Evolutionary conservation across 1,140 invertebrate species (phyloP), one percentile per base, ranked within the genome.

Genomic region (Drosophila nigrodunni): DNA sequence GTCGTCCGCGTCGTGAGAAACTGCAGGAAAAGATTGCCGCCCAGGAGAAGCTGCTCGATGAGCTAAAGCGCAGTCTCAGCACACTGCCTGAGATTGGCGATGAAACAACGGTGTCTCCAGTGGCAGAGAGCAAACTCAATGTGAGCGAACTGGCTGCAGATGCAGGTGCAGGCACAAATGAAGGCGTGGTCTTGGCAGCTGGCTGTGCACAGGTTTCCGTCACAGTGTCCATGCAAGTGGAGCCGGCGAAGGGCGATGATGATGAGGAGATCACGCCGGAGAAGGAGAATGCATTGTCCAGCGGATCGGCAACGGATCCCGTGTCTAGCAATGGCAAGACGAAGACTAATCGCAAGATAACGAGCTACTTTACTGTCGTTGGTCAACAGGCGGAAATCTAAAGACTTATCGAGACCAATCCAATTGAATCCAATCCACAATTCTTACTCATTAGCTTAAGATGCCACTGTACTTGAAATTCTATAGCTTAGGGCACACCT

Each of bases 281-380:
- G 50, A 90, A 90, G 74, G 86, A 90, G 71, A 90, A 90, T 39
- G 86, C 77, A 2, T 46, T 90, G 71, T 73, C 75, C 21, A 90
- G 76, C 35, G 65, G 60, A 18, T 66, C 30, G 7, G 25, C 65
- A 50, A 44, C 60, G 8, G 72, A 77, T 10, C 25, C 13, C n/a
- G 68, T 58, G 18, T 15, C 57, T 9, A 41, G 61, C 61, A 71
- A 34, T 49, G 78, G 80, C 47, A 89, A 89, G 52, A 54, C 82
- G 13, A 92, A 89, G 65, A 64, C 72, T 7, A 88, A 82, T 62
- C 81, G 90, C 35, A 92, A 92, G 72, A 89, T 92, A 8, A 80
- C 80, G 18, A 92, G 90, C 62, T 92, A 89, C 69, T 92, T 92
- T 34, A 91, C 86, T 8, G 90, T 91, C 21, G 77, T 92, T 46